A percentile compares a stretch with the other conserved stretches of the same genome.
These are phyloP conservation scores for Chiloscyllium punctatum DNA, from an alignment of 2,797 vertebrate species.

Conservation along the genomic window DNA sequence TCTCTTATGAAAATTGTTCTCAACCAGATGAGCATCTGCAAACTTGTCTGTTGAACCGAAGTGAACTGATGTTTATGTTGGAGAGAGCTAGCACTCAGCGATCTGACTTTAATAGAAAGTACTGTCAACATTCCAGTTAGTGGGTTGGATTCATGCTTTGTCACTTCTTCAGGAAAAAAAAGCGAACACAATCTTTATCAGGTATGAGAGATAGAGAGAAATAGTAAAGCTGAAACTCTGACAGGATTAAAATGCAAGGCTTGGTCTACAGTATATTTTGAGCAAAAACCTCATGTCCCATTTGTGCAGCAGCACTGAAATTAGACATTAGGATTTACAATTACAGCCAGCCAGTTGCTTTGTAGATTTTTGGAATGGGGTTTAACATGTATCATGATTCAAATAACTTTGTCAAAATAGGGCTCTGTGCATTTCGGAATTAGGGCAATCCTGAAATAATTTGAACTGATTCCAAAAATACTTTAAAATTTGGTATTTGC, in stretches of 20 bases:
- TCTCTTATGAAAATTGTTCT: background rate
- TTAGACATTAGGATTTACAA: background rate
- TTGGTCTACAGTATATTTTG: background rate
- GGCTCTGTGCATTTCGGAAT: background rate
- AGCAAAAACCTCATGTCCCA: background rate
- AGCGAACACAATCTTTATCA: background rate
- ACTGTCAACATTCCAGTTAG: conserved; percentile 28
- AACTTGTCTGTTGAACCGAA: conserved; percentile 22
- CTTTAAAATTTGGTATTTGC: background rate
- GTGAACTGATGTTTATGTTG: conserved; percentile 28
- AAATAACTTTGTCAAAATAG: background rate
- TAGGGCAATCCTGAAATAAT: background rate
- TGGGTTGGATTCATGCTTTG: background rate
- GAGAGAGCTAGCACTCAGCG: conserved; percentile 15
- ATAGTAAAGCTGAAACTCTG: background rate
- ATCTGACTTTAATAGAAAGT: conserved; percentile 29
- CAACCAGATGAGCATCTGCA: conserved; percentile 24
- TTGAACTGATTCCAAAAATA: conserved; percentile 1
- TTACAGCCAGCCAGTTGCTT: background rate
- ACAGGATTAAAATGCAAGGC: background rate
- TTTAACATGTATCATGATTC: background rate
- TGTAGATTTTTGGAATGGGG: background rate
- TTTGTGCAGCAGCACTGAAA: background rate
- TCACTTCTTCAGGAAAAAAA: background rate
- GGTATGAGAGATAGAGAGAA: background rate